These are phyloP conservation scores for Hiodon alosoides DNA, from an alignment of 2,113 vertebrate species.

Conservation along the genomic window DNA sequence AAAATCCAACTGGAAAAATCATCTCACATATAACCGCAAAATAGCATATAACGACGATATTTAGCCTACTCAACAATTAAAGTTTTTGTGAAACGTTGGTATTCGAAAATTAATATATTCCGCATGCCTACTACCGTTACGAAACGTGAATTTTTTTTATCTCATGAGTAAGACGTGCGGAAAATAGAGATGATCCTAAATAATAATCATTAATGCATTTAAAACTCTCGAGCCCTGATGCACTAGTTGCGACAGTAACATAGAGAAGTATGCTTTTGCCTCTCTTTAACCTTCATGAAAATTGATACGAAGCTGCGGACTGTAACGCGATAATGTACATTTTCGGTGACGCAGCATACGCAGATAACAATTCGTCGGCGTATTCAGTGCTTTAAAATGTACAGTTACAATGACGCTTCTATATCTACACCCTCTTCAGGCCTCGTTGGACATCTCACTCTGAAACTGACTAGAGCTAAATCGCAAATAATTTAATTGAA, in stretches of 20 bases:
- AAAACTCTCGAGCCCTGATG: too few species aligned
- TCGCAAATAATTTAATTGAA: conserved; percentile 35
- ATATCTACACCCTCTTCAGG: conserved; percentile 57
- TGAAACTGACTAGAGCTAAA: conserved; percentile 18
- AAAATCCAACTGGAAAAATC: background rate
- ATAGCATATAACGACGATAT: too few species aligned
- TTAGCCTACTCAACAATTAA: too few species aligned
- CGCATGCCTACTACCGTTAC: background rate
- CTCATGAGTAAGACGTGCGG: conserved; percentile 3
- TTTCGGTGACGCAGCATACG: conserved; percentile 3
- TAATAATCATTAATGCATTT: background rate
- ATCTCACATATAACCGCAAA: background rate
- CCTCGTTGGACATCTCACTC: conserved; percentile 45
- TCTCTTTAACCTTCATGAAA: background rate
- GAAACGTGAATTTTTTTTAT: background rate
- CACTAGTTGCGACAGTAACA: too few species aligned
- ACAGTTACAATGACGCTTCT: conserved; percentile 36
- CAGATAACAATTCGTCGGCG: conserved; percentile 49
- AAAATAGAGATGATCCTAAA: background rate
- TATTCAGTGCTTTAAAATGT: conserved; percentile 36
- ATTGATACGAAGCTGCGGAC: background rate
- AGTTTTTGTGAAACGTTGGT: too few species aligned
- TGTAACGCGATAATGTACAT: background rate
- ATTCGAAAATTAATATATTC: too few species aligned
- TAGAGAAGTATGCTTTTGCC: too few species aligned